Evolutionary conservation across 1,140 invertebrate genomes (phyloP), one percentile per base, ranked within the genome.

Genomic region (Drosophila tropicalis): DNA sequence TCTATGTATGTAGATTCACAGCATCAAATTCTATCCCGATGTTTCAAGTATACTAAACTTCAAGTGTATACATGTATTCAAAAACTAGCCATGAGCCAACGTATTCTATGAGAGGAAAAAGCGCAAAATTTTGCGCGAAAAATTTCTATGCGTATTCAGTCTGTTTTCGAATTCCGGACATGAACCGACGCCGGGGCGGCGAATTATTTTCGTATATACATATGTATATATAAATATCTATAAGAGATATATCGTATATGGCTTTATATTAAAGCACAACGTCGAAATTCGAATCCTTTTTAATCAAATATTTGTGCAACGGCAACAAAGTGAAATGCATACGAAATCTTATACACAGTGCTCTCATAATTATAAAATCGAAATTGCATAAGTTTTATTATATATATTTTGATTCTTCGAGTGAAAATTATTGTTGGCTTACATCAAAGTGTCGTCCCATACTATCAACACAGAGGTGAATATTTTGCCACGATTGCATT

Each of bases 111-210:
- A 29, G 29, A 29, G 29, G 5, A 29, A 29, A 6, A 29, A 6
- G 77, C 66, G 70, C 44, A 55, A 7, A 61, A 36, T 29, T 41
- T 13, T 57, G n/a, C 25, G 57, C 13, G 29, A 75, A 22, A 80
- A 57, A 68, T 39, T 65, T 55, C n/a, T 39, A 67, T 64, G 63
- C 40, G 69, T 75, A 34, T 36, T 87, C 72, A 86, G 83, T 86
- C 72, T 76, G 62, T 36, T 74, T 77, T 77, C 76, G 79, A 79
- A 83, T 69, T 79, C 87, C 64, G 79, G 62, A 61, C 65, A 78
- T 67, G 67, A 62, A 71, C 60, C 63, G 67, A 51, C 41, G 44
- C 39, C 39, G 44, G 70, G 47, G 70, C 70, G 61, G 65, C 17
- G 61, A 73, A 77, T 39, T 25, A 7, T 51, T 57, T 61, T 47